Conservation (phyloP, 1,140 invertebrate species). For the Mercenaria mercenaria region DNA sequence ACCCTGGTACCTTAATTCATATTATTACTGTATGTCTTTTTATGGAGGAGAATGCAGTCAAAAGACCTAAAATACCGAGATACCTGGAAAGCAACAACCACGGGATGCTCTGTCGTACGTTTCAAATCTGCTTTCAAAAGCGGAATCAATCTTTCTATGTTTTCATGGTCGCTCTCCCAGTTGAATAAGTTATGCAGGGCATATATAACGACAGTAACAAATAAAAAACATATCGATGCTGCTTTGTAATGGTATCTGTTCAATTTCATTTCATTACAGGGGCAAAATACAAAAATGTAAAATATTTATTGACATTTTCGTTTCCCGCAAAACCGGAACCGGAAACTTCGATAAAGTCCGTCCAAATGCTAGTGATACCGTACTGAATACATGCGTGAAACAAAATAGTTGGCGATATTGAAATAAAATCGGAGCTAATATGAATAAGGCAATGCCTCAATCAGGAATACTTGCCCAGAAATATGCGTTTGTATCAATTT, state of each 20-base stretch:
- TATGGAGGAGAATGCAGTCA: too few relatives aligned
- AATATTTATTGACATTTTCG: not conserved
- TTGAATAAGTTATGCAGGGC: not conserved
- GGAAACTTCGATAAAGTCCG: not conserved
- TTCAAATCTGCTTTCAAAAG: not conserved
- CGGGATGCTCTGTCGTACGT: not conserved
- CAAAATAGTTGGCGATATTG: too few relatives aligned
- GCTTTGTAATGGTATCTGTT: not conserved
- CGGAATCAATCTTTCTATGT: not conserved
- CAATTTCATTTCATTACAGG: not conserved
- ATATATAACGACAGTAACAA: not conserved
- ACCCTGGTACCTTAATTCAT: too few relatives aligned
- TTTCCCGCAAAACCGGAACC: constrained; percentile 1
- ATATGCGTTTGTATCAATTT: too few relatives aligned
- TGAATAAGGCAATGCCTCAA: too few relatives aligned
- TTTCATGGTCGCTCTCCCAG: not conserved
- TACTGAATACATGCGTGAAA: too few relatives aligned
- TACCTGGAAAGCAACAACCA: not conserved
- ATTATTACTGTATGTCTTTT: too few relatives aligned
- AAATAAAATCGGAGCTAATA: too few relatives aligned
- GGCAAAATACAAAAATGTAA: not conserved
- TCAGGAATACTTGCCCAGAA: too few relatives aligned
- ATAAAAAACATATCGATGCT: not conserved
- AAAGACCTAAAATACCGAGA: too few relatives aligned
- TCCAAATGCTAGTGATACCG: too few relatives aligned